Evolutionary conservation across 2,113 vertebrate genomes (phyloP).

Genomic region (Tretioscincus oriximinensis): DNA sequence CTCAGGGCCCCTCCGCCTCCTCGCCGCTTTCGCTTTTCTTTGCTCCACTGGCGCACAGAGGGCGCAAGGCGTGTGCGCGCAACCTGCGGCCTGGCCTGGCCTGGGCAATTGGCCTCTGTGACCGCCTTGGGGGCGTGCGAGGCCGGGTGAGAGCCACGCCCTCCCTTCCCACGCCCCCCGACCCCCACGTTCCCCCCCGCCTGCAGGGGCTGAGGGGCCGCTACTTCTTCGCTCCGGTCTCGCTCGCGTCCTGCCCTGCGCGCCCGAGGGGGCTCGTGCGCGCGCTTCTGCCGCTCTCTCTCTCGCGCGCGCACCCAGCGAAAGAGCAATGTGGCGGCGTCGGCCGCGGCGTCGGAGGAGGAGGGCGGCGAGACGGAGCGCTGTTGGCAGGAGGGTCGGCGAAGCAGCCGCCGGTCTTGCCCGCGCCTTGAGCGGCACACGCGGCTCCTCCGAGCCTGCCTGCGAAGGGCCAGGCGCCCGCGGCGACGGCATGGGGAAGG

Average conservation of each 20-base stretch:
- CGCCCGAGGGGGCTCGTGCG: too few species aligned
- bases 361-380: not conserved
- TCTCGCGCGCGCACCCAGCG: not conserved
- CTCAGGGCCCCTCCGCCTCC: accelerated
- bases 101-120: not conserved
- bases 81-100: not conserved
- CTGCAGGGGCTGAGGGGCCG: too few species aligned
- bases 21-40: not conserved
- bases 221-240: too few species aligned
- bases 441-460: not conserved
- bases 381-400: not conserved
- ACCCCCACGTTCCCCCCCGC: not conserved
- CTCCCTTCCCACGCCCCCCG: not conserved
- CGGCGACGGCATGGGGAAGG: not conserved
- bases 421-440: conserved; percentile 23
- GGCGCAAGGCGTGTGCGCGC: not conserved
- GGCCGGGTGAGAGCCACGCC: not conserved
- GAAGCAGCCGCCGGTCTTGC: not conserved
- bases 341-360: not conserved
- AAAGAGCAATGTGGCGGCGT: not conserved
- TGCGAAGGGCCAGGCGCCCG: not conserved
- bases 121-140: not conserved
- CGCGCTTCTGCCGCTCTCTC: not conserved
- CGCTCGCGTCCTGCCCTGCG: too few species aligned
- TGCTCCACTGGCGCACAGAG: too few species aligned